phyloP scores from a whole-genome alignment of 2,113 vertebrate species.

The Malurus cyaneus region DNA sequence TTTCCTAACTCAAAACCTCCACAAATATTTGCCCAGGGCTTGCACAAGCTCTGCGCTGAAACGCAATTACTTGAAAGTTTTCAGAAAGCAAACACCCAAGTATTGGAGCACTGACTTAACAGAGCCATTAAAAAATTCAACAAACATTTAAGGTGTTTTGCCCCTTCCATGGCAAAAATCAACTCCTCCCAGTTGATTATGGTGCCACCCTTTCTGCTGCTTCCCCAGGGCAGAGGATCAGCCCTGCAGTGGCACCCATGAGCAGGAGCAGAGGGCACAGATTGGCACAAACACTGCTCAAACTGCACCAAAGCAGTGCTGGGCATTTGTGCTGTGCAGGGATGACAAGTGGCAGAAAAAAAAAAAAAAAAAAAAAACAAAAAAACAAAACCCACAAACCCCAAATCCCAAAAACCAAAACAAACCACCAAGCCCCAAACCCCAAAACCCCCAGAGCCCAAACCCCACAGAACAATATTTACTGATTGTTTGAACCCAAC shows the following conservation, averaged over 20 bases:
- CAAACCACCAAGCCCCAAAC: too few species aligned
- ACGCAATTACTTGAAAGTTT: slow-evolving; percentile 16
- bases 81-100: slow-evolving; percentile 45
- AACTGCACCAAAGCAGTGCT: fast-evolving
- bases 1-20: not conserved
- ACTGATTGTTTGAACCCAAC: not conserved
- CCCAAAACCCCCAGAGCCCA: not conserved
- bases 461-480: not conserved
- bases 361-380: not conserved
- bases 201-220: not conserved
- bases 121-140: slow-evolving; percentile 32
- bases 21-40: slow-evolving; percentile 30
- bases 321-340: not conserved
- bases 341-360: fast-evolving
- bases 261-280: too few species aligned
- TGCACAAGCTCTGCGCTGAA: not conserved
- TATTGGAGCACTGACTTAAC: not conserved
- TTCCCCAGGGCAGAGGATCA: not conserved
- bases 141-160: not conserved
- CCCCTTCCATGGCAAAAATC: not conserved
- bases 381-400: too few species aligned
- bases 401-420: too few species aligned
- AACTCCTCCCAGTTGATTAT: not conserved
- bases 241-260: not conserved
- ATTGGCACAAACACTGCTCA: fast-evolving